phyloP scores from a whole-genome alignment of 2,888 invertebrate species.

The Piscicola geometra region DNA sequence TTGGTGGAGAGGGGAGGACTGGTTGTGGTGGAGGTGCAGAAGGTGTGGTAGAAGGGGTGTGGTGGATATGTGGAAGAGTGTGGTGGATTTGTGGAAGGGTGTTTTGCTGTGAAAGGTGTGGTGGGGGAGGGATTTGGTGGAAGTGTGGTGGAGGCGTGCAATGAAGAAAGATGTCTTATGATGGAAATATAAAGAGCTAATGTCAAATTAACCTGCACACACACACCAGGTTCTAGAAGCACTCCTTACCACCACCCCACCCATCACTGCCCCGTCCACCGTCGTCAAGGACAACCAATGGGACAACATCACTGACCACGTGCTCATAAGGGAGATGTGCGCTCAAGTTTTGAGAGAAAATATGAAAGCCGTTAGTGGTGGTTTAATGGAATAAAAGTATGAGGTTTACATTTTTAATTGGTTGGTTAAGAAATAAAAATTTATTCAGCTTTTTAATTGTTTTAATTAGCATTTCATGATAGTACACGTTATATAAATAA shows the following conservation, averaged over 20 bases:
- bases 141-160: too few species aligned
- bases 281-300: background rate
- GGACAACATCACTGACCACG: slow-evolving; percentile 5
- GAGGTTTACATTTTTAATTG: too few species aligned
- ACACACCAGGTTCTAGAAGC: background rate
- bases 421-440: too few species aligned
- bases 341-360: background rate
- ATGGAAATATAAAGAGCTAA: background rate
- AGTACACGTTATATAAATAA: too few species aligned
- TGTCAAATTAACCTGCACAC: background rate
- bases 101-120: too few species aligned
- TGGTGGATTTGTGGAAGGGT: too few species aligned
- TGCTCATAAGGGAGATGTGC: background rate
- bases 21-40: slow-evolving; percentile 49
- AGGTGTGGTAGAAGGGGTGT: slow-evolving; percentile 51
- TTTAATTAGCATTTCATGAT: too few species aligned
- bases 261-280: background rate
- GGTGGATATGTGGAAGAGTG: slow-evolving; percentile 47
- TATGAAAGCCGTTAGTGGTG: background rate
- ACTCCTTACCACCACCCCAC: background rate
- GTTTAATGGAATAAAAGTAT: too few species aligned
- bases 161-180: background rate
- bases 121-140: too few species aligned
- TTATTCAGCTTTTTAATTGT: too few species aligned
- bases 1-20: background rate